phyloP scores from a whole-genome alignment of 2,888 invertebrate genomes.

The Agrenia bidenticulata region DNA sequence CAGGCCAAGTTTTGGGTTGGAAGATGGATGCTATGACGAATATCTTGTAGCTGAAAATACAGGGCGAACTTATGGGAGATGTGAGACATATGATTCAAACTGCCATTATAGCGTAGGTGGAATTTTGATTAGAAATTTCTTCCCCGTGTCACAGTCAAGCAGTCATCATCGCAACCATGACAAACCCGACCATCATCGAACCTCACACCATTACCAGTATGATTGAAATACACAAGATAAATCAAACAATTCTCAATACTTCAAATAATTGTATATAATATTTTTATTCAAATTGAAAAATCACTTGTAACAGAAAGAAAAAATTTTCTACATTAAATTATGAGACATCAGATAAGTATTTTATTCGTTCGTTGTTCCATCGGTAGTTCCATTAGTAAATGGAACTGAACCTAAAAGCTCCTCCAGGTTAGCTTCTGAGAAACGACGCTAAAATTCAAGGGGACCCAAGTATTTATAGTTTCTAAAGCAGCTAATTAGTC shows the following conservation, averaged over 20 bases:
- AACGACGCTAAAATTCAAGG: conserved; percentile 28
- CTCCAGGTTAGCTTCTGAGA: conserved; percentile 35
- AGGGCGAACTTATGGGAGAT: conserved; percentile 25
- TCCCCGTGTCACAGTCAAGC: not conserved
- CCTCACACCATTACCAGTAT: not conserved
- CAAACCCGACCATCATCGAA: not conserved
- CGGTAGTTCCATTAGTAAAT: conserved; percentile 47
- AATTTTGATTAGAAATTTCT: conserved; percentile 14
- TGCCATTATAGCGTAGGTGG: conserved; percentile 16
- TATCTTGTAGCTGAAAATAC: conserved; percentile 31
- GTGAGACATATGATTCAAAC: conserved; percentile 7
- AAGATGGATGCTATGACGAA: conserved; percentile 28
- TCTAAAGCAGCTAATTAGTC: no score
- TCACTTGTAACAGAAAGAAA: no score
- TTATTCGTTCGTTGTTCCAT: no score
- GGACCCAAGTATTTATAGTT: not conserved
- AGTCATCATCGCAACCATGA: not conserved
- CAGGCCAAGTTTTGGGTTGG: conserved; percentile 34
- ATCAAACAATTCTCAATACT: not conserved
- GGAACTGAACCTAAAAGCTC: conserved; percentile 37
- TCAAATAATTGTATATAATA: no score
- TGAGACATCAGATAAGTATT: no score
- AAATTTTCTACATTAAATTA: no score
- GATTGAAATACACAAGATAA: not conserved
- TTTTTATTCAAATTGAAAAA: no score